Percentiles rank a stretch among this genome's conserved stretches.
Conservation (phyloP, 2,888 invertebrate genomes). For the Dicycla oo region DNA sequence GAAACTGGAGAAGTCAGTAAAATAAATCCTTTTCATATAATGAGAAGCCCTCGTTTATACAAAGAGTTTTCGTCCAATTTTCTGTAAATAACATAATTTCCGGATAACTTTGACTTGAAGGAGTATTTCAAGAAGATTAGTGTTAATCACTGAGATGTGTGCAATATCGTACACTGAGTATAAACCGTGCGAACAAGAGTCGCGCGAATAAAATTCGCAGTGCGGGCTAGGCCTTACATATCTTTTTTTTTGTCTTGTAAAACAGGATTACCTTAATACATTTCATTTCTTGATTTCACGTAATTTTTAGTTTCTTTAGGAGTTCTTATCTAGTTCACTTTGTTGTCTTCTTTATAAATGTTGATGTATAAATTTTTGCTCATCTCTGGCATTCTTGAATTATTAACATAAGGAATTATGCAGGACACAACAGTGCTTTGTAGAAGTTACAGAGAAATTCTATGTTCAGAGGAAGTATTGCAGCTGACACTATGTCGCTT, state of each 20-base stretch:
- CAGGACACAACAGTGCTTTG: not conserved
- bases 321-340: not conserved
- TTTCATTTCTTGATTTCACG: not conserved
- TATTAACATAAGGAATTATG: not conserved
- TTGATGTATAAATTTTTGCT: not conserved
- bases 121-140: conserved; percentile 6
- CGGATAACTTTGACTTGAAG: not conserved
- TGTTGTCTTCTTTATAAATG: not conserved
- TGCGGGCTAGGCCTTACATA: no score
- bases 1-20: conserved; percentile 33
- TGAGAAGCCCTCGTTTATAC: conserved; percentile 9
- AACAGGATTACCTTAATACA: conserved; percentile 4
- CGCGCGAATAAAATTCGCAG: no score
- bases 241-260: conserved; percentile 6
- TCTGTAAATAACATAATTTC: conserved; percentile 15
- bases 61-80: conserved; percentile 23
- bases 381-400: conserved; percentile 4
- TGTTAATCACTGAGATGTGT: conserved; percentile 26
- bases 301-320: not conserved
- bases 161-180: no score
- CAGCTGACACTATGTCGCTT: conserved; percentile 40
- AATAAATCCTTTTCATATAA: conserved; percentile 34
- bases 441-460: conserved; percentile 9
- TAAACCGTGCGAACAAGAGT: no score
- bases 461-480: conserved; percentile 26